Percentiles rank a stretch among this genome's conserved stretches.
phyloP scores from a whole-genome alignment of 2,113 vertebrate genomes.

The Saiga tatarica region DNA sequence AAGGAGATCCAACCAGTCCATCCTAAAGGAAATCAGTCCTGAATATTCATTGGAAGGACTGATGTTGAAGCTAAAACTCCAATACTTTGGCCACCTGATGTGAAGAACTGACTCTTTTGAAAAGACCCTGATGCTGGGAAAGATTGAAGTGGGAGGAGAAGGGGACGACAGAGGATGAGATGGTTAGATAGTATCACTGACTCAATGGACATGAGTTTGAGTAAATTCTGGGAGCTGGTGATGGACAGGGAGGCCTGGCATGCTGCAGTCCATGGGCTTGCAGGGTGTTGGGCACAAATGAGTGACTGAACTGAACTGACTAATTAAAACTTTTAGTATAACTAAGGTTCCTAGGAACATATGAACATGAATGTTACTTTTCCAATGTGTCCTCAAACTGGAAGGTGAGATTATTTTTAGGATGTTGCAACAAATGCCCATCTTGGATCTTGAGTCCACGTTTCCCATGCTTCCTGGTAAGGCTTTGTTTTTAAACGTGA shows the following conservation, averaged over 20 bases:
- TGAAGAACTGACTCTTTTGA: neutral
- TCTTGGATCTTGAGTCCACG: neutral
- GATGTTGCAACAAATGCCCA: neutral
- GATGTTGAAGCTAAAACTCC: neutral
- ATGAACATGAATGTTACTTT: neutral
- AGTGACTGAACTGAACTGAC: neutral
- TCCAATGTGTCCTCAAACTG: neutral
- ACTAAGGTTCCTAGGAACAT: constrained; percentile 29
- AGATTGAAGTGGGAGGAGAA: neutral
- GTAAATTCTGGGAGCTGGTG: neutral
- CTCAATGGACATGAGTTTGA: neutral
- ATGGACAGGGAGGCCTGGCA: neutral
- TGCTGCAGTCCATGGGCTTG: neutral
- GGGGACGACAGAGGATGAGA: neutral
- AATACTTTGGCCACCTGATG: neutral
- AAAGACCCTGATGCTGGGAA: neutral
- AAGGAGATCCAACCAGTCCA: neutral
- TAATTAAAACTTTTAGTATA: constrained; percentile 47
- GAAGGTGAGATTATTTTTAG: constrained; percentile 56
- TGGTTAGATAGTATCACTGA: neutral
- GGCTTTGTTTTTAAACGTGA: constrained; percentile 14
- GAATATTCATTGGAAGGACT: neutral
- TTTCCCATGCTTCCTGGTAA: neutral
- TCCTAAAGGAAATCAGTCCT: neutral
- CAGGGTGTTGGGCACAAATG: neutral